A percentile compares a stretch with the other conserved stretches of the same genome.
phyloP scores from a whole-genome alignment of 2,888 invertebrate species.

The Eudemis profundana region DNA sequence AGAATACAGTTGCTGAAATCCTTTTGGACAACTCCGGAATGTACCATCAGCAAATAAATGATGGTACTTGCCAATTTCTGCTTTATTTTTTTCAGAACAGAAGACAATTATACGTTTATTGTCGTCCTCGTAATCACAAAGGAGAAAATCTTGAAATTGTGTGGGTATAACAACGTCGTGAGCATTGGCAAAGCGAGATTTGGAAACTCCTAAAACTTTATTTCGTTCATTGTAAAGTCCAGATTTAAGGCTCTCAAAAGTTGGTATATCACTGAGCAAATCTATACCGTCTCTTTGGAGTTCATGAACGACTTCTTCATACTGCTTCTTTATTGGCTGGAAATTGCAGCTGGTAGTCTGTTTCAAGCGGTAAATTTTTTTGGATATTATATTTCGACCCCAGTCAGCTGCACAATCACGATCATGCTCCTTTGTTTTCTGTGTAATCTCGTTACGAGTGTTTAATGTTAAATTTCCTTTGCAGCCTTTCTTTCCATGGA shows the following conservation, averaged over 20 bases:
- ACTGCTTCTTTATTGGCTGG: constrained; percentile 13
- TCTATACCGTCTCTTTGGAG: constrained; percentile 1
- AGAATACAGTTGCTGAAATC: constrained; percentile 6
- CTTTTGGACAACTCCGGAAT: background rate
- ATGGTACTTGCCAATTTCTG: constrained; percentile 1
- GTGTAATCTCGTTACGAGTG: constrained; percentile 8
- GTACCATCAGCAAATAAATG: constrained; percentile 6
- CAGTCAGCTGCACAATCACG: constrained; percentile 19
- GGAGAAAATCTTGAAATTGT: background rate
- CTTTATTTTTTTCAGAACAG: background rate
- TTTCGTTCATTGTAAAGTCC: constrained; percentile 1
- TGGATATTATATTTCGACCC: constrained; percentile 14
- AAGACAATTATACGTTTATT: background rate
- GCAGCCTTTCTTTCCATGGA: constrained; percentile 19
- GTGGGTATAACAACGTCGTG: background rate
- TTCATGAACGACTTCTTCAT: constrained; percentile 18
- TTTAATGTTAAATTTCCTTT: constrained; percentile 20
- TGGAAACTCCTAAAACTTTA: background rate
- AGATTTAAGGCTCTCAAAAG: constrained; percentile 13
- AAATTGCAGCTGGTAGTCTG: constrained; percentile 28
- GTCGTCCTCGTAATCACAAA: constrained; percentile 3
- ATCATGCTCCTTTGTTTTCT: constrained; percentile 5
- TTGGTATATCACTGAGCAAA: constrained; percentile 6
- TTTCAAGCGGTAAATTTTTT: constrained; percentile 17
- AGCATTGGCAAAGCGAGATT: background rate